Percentiles rank a stretch among this genome's conserved stretches.
phyloP scores from a whole-genome alignment of 2,113 vertebrate species.

The Myodes glareolus region DNA sequence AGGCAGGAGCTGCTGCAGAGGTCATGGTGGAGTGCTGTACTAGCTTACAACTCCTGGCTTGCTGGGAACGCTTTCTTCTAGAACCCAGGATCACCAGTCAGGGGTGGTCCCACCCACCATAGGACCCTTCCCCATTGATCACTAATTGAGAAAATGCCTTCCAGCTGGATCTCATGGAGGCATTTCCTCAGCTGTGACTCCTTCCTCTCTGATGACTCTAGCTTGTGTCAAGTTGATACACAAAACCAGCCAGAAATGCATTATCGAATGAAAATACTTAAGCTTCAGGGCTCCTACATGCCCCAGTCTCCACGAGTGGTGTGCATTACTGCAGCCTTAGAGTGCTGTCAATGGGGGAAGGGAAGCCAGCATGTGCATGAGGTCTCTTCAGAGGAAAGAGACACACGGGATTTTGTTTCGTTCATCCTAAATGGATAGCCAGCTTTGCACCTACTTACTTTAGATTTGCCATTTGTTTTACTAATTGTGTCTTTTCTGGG shows the following conservation, averaged over 20 bases:
- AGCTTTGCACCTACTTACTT: neutral
- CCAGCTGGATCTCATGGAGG: neutral
- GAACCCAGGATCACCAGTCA: neutral
- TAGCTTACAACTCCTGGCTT: neutral
- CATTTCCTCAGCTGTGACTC: neutral
- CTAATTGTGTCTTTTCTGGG: neutral
- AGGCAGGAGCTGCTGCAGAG: neutral
- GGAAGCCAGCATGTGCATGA: neutral
- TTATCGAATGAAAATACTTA: neutral
- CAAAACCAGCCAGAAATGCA: neutral
- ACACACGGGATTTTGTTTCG: neutral
- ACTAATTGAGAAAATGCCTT: neutral
- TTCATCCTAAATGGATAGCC: neutral
- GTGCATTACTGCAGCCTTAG: neutral
- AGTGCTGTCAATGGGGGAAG: neutral
- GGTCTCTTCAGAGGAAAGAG: neutral
- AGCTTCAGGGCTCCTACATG: neutral
- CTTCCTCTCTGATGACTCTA: neutral
- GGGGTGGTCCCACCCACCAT: neutral
- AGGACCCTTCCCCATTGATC: neutral
- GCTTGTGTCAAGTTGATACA: neutral
- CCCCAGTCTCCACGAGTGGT: neutral
- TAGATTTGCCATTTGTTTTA: conserved; percentile 8
- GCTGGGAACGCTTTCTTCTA: neutral
- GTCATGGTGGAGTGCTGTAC: too few species aligned